These are phyloP conservation scores for Serripes groenlandicus DNA, from an alignment of 2,888 invertebrate species.

Conservation along the genomic window DNA sequence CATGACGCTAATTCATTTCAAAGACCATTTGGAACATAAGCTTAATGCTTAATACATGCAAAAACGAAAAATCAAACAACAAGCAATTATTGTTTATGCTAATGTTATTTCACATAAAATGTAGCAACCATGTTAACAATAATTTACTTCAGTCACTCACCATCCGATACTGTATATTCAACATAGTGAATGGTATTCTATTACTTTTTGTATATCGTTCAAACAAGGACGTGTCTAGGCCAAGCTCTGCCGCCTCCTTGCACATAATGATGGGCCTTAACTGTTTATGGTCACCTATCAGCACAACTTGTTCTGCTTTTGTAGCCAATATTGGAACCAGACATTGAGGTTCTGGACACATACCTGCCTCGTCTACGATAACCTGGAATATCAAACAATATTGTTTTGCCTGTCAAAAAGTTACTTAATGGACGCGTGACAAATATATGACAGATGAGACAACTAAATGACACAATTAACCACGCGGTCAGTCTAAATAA, in stretches of 20 bases:
- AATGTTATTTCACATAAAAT: too few relatives aligned
- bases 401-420: too few relatives aligned
- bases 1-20: too few relatives aligned
- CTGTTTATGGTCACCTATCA: constrained; percentile 84
- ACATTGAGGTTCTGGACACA: constrained; percentile 83
- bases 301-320: constrained; percentile 76
- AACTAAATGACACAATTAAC: too few relatives aligned
- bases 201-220: constrained; percentile 48
- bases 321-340: constrained; percentile 77
- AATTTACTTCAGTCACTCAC: constrained; percentile 61
- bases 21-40: too few relatives aligned
- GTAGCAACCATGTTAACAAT: too few relatives aligned
- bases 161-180: constrained; percentile 82
- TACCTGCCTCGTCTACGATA: constrained; percentile 83
- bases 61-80: too few relatives aligned
- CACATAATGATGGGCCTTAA: constrained; percentile 81
- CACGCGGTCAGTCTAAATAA: too few relatives aligned
- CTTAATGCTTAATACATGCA: too few relatives aligned
- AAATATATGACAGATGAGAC: too few relatives aligned
- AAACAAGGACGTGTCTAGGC: constrained; percentile 68
- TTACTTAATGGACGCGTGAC: too few relatives aligned
- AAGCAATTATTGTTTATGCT: too few relatives aligned
- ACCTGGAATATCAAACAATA: constrained; percentile 69
- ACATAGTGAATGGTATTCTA: constrained; percentile 63
- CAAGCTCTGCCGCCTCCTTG: constrained; percentile 65